These are phyloP conservation scores for Falco cherrug DNA, from an alignment of 2,797 vertebrate genomes.

Conservation along the genomic window DNA sequence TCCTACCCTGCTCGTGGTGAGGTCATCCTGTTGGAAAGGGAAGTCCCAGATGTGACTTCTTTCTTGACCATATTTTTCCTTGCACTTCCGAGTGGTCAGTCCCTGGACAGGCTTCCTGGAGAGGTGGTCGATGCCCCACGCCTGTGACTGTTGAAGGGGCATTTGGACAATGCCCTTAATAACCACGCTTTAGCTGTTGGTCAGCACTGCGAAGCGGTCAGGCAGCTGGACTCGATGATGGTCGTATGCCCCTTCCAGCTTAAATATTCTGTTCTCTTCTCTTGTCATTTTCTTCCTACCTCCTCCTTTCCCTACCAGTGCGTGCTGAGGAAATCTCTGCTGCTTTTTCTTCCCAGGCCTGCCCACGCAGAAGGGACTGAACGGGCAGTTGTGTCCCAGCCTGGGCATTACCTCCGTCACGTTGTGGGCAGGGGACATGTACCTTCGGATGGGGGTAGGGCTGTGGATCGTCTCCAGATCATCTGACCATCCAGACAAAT, in stretches of 20 bases:
- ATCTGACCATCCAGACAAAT: neutral
- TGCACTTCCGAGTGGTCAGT: neutral
- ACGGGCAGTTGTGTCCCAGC: neutral
- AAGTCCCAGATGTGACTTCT: no score
- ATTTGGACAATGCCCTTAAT: no score
- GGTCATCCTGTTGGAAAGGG: no score
- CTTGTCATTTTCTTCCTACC: neutral
- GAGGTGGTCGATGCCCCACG: neutral
- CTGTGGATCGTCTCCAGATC: neutral
- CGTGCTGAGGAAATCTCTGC: neutral
- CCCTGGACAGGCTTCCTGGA: neutral
- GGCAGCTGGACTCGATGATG: neutral
- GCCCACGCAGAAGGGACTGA: neutral
- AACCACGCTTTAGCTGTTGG: no score
- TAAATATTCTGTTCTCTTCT: neutral
- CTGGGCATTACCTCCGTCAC: neutral
- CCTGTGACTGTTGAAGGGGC: no score
- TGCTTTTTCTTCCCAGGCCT: neutral
- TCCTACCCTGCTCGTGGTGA: neutral
- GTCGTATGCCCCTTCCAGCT: neutral
- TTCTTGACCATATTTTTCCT: no score
- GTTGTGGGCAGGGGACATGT: neutral
- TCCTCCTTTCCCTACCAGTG: neutral
- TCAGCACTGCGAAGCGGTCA: neutral
- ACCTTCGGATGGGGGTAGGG: neutral